phyloP scores from a whole-genome alignment of 2,888 invertebrate genomes.

The Acronicta alni region DNA sequence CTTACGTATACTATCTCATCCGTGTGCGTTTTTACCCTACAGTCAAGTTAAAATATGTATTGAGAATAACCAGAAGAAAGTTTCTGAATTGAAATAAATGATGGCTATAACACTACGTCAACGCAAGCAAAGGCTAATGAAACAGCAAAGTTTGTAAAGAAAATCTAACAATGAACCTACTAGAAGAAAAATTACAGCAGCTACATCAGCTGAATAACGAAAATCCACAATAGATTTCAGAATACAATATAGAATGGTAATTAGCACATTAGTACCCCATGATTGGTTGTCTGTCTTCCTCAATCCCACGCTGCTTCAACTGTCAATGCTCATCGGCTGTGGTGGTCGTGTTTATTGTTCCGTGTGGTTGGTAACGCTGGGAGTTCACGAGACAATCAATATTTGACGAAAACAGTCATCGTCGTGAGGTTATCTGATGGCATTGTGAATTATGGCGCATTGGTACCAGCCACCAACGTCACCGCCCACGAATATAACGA shows the following conservation, averaged over 20 bases:
- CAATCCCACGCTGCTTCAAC: slow-evolving; percentile 60
- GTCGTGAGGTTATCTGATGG: slow-evolving; percentile 74
- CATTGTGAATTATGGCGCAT: slow-evolving; percentile 74
- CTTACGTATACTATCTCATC: slow-evolving; percentile 33
- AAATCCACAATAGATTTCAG: slow-evolving; percentile 44
- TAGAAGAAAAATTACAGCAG: slow-evolving; percentile 46
- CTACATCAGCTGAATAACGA: slow-evolving; percentile 41
- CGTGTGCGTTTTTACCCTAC: slow-evolving; percentile 14
- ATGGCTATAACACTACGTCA: slow-evolving; percentile 27
- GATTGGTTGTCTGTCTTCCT: slow-evolving; percentile 57
- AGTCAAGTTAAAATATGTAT: slow-evolving; percentile 35
- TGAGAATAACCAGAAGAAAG: slow-evolving; percentile 28
- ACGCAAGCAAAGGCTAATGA: slow-evolving; percentile 22
- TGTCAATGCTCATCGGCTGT: slow-evolving; percentile 48
- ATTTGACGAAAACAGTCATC: slow-evolving; percentile 72
- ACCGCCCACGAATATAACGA: slow-evolving; percentile 70
- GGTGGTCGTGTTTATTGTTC: slow-evolving; percentile 51
- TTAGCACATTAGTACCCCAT: slow-evolving; percentile 63
- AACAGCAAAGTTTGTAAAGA: slow-evolving; percentile 36
- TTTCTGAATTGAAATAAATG: slow-evolving; percentile 24
- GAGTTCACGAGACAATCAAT: slow-evolving; percentile 70
- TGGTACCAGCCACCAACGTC: slow-evolving; percentile 79
- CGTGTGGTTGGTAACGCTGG: slow-evolving; percentile 51
- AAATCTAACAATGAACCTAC: slow-evolving; percentile 43
- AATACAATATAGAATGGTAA: slow-evolving; percentile 58